A percentile compares a stretch with the other conserved stretches of the same genome.
These are phyloP conservation scores for Wiebesia pumilae DNA, from an alignment of 1,140 invertebrate genomes.

Conservation along the genomic window DNA sequence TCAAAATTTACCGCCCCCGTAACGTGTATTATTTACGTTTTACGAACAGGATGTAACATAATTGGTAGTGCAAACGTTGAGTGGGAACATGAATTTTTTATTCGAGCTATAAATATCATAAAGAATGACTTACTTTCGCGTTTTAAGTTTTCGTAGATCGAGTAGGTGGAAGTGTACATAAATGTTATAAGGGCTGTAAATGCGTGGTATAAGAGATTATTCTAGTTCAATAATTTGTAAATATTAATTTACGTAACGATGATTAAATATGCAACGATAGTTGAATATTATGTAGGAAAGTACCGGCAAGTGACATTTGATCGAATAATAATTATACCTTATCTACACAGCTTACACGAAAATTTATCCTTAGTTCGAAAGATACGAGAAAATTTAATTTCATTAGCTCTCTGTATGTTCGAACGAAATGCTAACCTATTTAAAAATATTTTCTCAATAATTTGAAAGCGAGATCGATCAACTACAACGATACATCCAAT, in stretches of 20 bases:
- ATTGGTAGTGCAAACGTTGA: constrained; percentile 17
- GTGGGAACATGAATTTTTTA: constrained; percentile 33
- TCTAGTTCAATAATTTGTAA: neutral
- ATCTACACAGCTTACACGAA: no score
- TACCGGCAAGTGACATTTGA: neutral
- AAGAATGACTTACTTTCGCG: constrained; percentile 11
- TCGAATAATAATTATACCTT: neutral
- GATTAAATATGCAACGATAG: neutral
- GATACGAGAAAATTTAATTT: no score
- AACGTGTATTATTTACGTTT: constrained; percentile 22
- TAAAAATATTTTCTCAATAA: no score
- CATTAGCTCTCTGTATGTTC: no score
- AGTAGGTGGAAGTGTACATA: neutral
- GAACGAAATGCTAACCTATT: no score
- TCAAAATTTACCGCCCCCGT: constrained; percentile 15
- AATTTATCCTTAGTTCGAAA: no score
- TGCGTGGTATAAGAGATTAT: neutral
- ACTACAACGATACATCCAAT: no score
- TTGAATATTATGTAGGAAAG: neutral
- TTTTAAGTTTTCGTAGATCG: neutral
- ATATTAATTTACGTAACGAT: neutral
- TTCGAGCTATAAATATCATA: neutral
- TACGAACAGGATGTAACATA: constrained; percentile 10
- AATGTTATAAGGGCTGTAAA: neutral
- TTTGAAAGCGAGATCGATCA: no score